These are phyloP conservation scores for Pseudoatta argentina DNA, from an alignment of 1,140 invertebrate genomes.

Conservation along the genomic window DNA sequence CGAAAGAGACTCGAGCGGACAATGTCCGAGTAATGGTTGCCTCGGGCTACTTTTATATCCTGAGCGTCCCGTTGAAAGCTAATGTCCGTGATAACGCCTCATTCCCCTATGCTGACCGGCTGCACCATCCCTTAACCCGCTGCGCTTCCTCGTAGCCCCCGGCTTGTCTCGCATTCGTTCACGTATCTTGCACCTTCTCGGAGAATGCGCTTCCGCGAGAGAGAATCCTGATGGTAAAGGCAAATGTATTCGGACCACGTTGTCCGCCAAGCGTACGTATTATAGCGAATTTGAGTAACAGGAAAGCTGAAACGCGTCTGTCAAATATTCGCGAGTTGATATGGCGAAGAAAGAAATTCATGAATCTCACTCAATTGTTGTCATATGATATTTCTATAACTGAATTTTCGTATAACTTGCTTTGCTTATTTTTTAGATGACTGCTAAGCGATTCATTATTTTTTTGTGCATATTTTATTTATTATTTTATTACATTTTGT, in stretches of 20 bases:
- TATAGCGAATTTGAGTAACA: slow-evolving; percentile 52
- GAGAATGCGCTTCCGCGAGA: slow-evolving; percentile 50
- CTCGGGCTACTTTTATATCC: slow-evolving; percentile 84
- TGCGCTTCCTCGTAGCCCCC: slow-evolving; percentile 13
- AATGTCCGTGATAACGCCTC: slow-evolving; percentile 84
- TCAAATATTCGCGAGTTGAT: slow-evolving; percentile 28
- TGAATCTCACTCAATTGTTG: background rate
- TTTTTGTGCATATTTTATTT: background rate
- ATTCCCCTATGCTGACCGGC: slow-evolving; percentile 62
- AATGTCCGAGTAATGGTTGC: slow-evolving; percentile 85
- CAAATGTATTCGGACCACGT: slow-evolving; percentile 58
- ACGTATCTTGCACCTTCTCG: slow-evolving; percentile 53
- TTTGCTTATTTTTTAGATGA: background rate
- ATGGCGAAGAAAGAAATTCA: background rate
- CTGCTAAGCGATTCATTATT: background rate
- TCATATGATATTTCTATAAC: background rate
- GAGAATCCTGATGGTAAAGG: slow-evolving; percentile 53
- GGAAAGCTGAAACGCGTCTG: background rate
- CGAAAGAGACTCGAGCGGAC: slow-evolving; percentile 78
- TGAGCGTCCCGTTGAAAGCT: slow-evolving; percentile 82
- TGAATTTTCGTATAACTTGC: background rate
- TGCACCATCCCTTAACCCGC: slow-evolving; percentile 53
- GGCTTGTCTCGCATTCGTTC: slow-evolving; percentile 61
- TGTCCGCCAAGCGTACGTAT: slow-evolving; percentile 35
- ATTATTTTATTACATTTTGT: background rate